Percentiles rank a stretch among this genome's conserved stretches.
These are phyloP conservation scores for Zaprionus lineosus DNA, from an alignment of 2,888 invertebrate species.

Conservation along the genomic window DNA sequence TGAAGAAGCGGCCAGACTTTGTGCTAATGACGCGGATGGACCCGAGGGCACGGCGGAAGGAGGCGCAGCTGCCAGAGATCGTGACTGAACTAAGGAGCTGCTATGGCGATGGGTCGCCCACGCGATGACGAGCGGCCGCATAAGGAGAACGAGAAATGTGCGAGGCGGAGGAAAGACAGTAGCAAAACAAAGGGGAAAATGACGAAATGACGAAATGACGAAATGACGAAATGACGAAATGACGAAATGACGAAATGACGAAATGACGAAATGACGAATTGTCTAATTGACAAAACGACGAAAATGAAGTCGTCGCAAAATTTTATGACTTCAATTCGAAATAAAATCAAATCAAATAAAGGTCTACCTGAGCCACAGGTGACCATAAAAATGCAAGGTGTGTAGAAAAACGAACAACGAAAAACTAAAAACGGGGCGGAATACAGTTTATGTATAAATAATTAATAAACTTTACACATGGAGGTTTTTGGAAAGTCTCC, in stretches of 20 bases:
- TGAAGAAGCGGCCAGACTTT: too few species aligned
- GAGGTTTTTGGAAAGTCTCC: slow-evolving; percentile 70
- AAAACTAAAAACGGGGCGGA: slow-evolving; percentile 3
- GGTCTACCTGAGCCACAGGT: slow-evolving; percentile 45
- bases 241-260: too few species aligned
- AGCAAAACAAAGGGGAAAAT: slow-evolving; percentile 11
- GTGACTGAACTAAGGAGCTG: slow-evolving; percentile 64
- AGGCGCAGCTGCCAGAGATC: slow-evolving; percentile 44
- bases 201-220: too few species aligned
- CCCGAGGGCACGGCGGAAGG: slow-evolving; percentile 48
- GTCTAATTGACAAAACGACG: too few species aligned
- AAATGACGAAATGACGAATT: too few species aligned
- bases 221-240: too few species aligned
- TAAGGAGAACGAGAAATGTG: slow-evolving; percentile 27
- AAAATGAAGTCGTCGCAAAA: slow-evolving; percentile 47
- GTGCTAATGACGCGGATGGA: slow-evolving; percentile 57
- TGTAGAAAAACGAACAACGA: slow-evolving; percentile 52
- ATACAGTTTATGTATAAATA: slow-evolving; percentile 60
- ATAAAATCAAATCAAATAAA: slow-evolving; percentile 67
- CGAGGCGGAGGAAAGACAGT: slow-evolving; percentile 3
- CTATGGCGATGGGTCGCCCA: slow-evolving; percentile 39
- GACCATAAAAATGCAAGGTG: slow-evolving; percentile 73
- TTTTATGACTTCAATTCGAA: slow-evolving; percentile 25
- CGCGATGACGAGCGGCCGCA: slow-evolving; percentile 22
- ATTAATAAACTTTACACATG: slow-evolving; percentile 74